Percentiles rank a stretch among this genome's conserved stretches.
These are phyloP conservation scores for Odontomachus brunneus DNA, from an alignment of 1,140 invertebrate species.

Conservation along the genomic window DNA sequence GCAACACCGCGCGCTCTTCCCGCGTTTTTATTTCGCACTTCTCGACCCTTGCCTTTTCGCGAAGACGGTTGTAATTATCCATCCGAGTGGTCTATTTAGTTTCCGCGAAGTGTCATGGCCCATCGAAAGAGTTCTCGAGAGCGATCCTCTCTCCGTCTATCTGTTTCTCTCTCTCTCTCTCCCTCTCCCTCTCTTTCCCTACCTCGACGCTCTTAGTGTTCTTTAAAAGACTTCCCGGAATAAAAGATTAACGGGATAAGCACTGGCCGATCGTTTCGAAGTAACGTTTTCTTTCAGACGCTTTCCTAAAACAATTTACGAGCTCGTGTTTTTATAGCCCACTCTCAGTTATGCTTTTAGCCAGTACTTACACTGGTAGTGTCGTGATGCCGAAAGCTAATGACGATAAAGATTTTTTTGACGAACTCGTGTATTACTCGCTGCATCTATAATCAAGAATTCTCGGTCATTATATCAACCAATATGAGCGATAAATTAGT, in stretches of 20 bases:
- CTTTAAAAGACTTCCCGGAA: slow-evolving; percentile 72
- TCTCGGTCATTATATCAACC: background rate
- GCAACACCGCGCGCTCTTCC: slow-evolving; percentile 70
- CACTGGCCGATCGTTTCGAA: slow-evolving; percentile 52
- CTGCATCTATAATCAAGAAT: background rate
- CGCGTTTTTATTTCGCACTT: slow-evolving; percentile 70
- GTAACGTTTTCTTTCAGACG: slow-evolving; percentile 51
- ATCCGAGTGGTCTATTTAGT: slow-evolving; percentile 82
- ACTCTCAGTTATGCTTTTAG: slow-evolving; percentile 44
- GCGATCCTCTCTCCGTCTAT: slow-evolving; percentile 24
- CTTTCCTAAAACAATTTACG: slow-evolving; percentile 62
- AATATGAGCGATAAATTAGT: too few relatives aligned
- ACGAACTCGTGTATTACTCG: background rate
- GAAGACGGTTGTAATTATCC: slow-evolving; percentile 81
- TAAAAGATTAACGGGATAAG: slow-evolving; percentile 62
- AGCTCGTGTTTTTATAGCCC: slow-evolving; percentile 51
- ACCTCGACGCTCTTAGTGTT: slow-evolving; percentile 24
- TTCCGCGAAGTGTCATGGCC: slow-evolving; percentile 77
- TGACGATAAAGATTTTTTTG: slow-evolving; percentile 19
- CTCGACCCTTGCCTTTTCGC: slow-evolving; percentile 65
- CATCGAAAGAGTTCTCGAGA: slow-evolving; percentile 79
- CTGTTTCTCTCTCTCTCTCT: background rate
- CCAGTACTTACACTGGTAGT: background rate
- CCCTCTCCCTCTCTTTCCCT: slow-evolving; percentile 39
- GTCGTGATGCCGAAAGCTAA: background rate